Percentiles rank a stretch among this genome's conserved stretches.
These are phyloP conservation scores for Syritta pipiens DNA, from an alignment of 2,888 invertebrate genomes.

Conservation along the genomic window DNA sequence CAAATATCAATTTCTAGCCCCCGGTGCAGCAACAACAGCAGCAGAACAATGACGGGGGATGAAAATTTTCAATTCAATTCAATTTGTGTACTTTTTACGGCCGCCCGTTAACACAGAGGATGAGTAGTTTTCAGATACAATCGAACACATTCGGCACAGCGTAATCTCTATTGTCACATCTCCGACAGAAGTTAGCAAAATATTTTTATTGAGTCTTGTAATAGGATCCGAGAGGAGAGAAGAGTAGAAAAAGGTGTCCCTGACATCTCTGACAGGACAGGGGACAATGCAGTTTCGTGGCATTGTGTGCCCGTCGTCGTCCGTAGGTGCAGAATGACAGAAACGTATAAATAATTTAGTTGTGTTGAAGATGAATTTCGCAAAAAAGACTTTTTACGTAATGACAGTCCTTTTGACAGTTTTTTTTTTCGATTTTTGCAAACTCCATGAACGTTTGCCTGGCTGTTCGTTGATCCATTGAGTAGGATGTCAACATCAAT, in stretches of 20 bases:
- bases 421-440: conserved; percentile 44
- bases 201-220: conserved; percentile 65
- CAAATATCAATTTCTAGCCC: conserved; percentile 41
- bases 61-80: no score
- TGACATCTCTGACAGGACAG: no score
- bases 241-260: conserved; percentile 55
- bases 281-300: no score
- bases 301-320: no score
- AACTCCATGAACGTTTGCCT: conserved; percentile 14
- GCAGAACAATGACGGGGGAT: conserved; percentile 14
- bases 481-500: conserved; percentile 61
- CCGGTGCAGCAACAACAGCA: no score
- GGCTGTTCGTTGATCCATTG: conserved; percentile 42
- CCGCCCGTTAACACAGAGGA: conserved; percentile 23
- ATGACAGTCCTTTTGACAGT: conserved; percentile 60
- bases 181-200: conserved; percentile 69
- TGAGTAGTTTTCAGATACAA: conserved; percentile 49
- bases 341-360: conserved; percentile 54
- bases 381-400: conserved; percentile 50
- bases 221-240: conserved; percentile 60
- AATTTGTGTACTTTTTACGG: conserved; percentile 53
- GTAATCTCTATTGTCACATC: conserved; percentile 64
- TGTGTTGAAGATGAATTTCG: conserved; percentile 6
- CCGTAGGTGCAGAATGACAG: conserved; percentile 32
- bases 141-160: conserved; percentile 28